These are phyloP conservation scores for Helicoverpa assulta DNA, from an alignment of 2,888 invertebrate genomes.

Conservation along the genomic window DNA sequence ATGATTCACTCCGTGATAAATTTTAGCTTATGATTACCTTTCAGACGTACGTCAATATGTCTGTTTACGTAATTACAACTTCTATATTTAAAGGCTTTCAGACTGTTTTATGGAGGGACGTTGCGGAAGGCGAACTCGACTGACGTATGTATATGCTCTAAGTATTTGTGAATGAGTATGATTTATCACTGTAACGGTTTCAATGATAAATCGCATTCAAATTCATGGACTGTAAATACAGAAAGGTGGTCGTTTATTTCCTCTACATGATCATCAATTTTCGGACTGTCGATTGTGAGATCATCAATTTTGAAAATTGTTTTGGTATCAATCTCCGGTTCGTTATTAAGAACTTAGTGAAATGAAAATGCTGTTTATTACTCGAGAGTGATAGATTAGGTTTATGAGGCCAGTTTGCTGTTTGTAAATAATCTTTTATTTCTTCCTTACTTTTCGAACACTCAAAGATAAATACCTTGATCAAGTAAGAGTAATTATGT, in stretches of 20 bases:
- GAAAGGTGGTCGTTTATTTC: slow-evolving; percentile 79
- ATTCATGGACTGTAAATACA: slow-evolving; percentile 80
- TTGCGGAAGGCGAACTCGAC: slow-evolving; percentile 78
- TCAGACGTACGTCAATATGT: slow-evolving; percentile 88
- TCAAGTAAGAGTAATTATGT: slow-evolving; percentile 43
- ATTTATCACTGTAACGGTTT: slow-evolving; percentile 81
- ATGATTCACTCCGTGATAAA: slow-evolving; percentile 90
- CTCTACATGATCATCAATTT: slow-evolving; percentile 76
- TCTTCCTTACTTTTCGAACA: slow-evolving; percentile 2
- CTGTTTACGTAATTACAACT: slow-evolving; percentile 88
- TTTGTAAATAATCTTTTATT: slow-evolving; percentile 35
- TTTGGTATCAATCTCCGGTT: slow-evolving; percentile 60
- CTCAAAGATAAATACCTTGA: slow-evolving; percentile 25
- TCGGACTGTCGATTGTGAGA: slow-evolving; percentile 62
- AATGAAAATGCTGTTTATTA: slow-evolving; percentile 53
- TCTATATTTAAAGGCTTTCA: slow-evolving; percentile 83
- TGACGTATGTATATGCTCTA: slow-evolving; percentile 76
- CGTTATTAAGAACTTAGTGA: slow-evolving; percentile 62
- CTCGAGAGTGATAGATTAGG: slow-evolving; percentile 52
- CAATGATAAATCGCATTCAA: slow-evolving; percentile 83
- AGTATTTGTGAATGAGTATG: slow-evolving; percentile 80
- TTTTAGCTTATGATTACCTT: slow-evolving; percentile 90
- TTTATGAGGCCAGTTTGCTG: slow-evolving; percentile 42
- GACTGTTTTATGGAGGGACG: slow-evolving; percentile 78
- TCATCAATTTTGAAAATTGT: slow-evolving; percentile 63